Evolutionary conservation across 2,797 vertebrate species (phyloP).

Genomic region (Pseudopleuronectes americanus): DNA sequence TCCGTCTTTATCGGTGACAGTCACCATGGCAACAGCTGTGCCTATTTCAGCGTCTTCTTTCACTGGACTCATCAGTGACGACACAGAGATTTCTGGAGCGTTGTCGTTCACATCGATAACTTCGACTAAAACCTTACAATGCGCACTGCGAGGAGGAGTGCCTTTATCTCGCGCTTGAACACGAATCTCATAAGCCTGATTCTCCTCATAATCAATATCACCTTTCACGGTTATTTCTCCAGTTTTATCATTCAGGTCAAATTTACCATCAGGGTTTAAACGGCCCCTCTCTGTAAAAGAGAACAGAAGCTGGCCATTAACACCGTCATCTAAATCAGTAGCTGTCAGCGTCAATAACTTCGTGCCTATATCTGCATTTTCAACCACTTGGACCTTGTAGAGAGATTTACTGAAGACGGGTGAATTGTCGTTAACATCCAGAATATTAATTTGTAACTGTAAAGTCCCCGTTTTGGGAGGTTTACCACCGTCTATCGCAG

Average conservation of each 20-base stretch:
- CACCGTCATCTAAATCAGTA: slow-evolving; percentile 74
- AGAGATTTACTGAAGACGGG: slow-evolving; percentile 74
- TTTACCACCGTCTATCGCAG: slow-evolving; percentile 80
- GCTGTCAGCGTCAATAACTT: slow-evolving; percentile 68
- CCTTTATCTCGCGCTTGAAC: slow-evolving; percentile 77
- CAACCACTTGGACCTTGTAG: slow-evolving; percentile 73
- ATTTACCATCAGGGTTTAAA: slow-evolving; percentile 46
- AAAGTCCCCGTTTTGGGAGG: slow-evolving; percentile 71
- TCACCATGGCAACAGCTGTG: slow-evolving; percentile 74
- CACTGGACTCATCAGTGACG: slow-evolving; percentile 70
- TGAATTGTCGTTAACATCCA: slow-evolving; percentile 80
- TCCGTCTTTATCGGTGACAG: slow-evolving; percentile 73
- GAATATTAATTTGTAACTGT: slow-evolving; percentile 68
- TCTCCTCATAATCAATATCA: slow-evolving; percentile 75
- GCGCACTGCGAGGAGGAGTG: slow-evolving; percentile 59
- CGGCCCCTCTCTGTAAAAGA: slow-evolving; percentile 63
- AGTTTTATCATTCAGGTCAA: slow-evolving; percentile 60
- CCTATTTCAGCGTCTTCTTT: slow-evolving; percentile 77
- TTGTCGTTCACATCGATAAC: slow-evolving; percentile 82
- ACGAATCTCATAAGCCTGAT: slow-evolving; percentile 70
- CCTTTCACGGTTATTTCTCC: slow-evolving; percentile 73
- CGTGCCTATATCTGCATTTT: slow-evolving; percentile 70
- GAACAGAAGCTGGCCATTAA: slow-evolving; percentile 73
- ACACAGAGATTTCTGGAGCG: slow-evolving; percentile 73
- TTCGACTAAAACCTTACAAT: slow-evolving; percentile 77